These are phyloP conservation scores for Nothoprocta perdicaria DNA, from an alignment of 2,113 vertebrate species.

Conservation along the genomic window DNA sequence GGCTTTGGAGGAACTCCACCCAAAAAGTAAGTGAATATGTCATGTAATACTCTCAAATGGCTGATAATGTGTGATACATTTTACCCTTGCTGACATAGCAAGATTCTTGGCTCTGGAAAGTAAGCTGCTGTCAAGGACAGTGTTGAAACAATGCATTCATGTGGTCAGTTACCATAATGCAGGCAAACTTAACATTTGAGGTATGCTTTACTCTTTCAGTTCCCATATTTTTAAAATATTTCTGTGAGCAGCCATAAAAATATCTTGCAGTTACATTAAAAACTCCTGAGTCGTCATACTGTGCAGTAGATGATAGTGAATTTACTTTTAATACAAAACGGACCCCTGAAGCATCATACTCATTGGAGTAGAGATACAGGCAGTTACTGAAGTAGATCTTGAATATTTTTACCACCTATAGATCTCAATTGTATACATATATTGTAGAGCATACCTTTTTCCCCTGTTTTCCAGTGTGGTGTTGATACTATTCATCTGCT, in stretches of 20 bases:
- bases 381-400: not conserved
- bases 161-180: rapidly evolving
- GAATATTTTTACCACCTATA: not conserved
- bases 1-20: slow-evolving; percentile 87
- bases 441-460: not conserved
- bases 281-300: not conserved
- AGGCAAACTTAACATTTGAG: not conserved
- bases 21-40: slow-evolving; percentile 85
- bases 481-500: not conserved
- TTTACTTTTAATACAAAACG: not conserved
- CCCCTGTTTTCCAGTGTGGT: not conserved
- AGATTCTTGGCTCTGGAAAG: not conserved
- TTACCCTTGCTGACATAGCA: not conserved
- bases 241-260: not conserved
- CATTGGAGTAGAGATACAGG: not conserved
- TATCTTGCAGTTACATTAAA: not conserved
- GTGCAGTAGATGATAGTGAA: not conserved
- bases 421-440: not conserved
- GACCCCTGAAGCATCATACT: not conserved
- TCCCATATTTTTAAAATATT: not conserved
- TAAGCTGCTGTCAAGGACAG: not conserved
- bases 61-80: not conserved
- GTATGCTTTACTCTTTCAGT: not conserved
- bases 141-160: not conserved
- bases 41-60: not conserved